Base-by-base conservation (phyloP, 2,888 invertebrate genomes). In the Augochlorella aurata region DNA sequence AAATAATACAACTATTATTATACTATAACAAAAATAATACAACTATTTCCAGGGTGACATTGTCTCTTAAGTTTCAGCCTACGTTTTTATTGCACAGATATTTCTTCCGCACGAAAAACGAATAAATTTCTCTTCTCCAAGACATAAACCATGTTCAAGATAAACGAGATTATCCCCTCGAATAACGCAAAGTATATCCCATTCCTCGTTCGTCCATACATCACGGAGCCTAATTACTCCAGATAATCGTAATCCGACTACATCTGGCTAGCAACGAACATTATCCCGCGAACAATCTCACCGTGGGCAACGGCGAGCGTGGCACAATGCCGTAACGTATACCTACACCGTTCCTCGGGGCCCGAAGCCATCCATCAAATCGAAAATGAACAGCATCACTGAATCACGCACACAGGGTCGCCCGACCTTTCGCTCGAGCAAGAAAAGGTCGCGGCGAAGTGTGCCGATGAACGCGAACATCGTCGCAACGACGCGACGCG, bases 351-450 rank as follows among this genome's bases (percentile, higher is more conserved):
- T 50, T 14, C 24, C 38, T 0, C 38, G 38, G 38, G 3, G 38
- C 24, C 10, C 44, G 71, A 47, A 71, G 47, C 58, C 79, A 79
- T 81, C 74, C 70, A 79, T 81, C 81, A 81, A 74, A 74, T 54
- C 52, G 70, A 79, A 81, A 81, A 79, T 70, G 81, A 79, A 49
- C 67, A 74, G 67, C 81, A 66, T 74, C 74, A 67, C n/a, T 79
- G 74, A 81, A 81, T 81, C 79, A 81, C 79, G 70, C 49, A 14
- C 58, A 74, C 70, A n/a, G 74, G 81, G 81, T 79, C 81, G 61
- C 52, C 38, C 24, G 70, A 81, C 74, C 81, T 81, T 81, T 81
- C 70, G 61, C 52, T 54, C 68, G 58, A 14, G 71, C 16, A 45
- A n/a, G 50, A 29, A 79, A 74, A 79, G 81, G 81, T 81, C 79